phyloP scores from a whole-genome alignment of 2,797 vertebrate genomes.

The Sphenodon punctatus region DNA sequence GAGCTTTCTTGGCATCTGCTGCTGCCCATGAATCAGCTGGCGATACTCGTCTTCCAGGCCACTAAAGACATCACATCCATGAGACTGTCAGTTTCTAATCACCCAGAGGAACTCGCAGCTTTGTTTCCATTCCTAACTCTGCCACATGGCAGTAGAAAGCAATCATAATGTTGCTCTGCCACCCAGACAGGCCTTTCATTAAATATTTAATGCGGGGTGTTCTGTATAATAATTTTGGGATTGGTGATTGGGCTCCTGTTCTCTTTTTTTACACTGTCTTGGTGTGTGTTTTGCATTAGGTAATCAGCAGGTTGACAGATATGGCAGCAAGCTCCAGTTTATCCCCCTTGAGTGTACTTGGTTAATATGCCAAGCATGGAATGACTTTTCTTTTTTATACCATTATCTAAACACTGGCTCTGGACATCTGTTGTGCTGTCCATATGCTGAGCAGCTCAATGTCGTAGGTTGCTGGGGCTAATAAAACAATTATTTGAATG shows the following conservation, averaged over 20 bases:
- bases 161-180: background rate
- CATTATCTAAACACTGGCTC: conserved; percentile 13
- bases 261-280: conserved; percentile 33
- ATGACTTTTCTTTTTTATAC: conserved; percentile 26
- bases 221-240: conserved; percentile 12
- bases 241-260: background rate
- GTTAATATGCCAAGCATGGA: conserved; percentile 25
- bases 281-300: conserved; percentile 23
- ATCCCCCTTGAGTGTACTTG: conserved; percentile 31
- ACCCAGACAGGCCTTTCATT: background rate
- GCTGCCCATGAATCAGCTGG: conserved; percentile 37
- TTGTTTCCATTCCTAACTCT: background rate
- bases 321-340: conserved; percentile 2
- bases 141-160: background rate
- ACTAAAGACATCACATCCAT: background rate
- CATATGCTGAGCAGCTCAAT: conserved; percentile 34
- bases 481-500: conserved; percentile 60
- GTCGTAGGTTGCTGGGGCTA: conserved; percentile 33
- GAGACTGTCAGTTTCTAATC: background rate
- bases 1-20: conserved; percentile 26
- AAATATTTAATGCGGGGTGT: background rate
- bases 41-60: conserved; percentile 18
- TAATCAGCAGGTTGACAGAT: conserved; percentile 51
- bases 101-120: background rate
- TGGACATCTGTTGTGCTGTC: conserved; percentile 32